Base-by-base conservation (phyloP, 2,797 vertebrate genomes). In the Rhinogobio ventralis region DNA sequence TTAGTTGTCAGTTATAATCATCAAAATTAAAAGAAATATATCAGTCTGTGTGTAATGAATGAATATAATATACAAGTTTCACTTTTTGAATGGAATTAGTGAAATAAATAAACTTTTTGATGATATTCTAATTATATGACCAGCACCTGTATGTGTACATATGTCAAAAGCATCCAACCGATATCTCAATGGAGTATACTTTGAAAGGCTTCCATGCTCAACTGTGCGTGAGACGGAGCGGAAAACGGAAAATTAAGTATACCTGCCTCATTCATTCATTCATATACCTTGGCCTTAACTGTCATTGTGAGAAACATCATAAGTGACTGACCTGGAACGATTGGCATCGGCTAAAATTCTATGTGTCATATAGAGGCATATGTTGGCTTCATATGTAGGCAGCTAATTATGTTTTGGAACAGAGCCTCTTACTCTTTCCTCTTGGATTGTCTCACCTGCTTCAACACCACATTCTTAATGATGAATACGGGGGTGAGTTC, bases 401-500 rank as follows among this genome's bases (percentile, higher is more conserved):
- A 42, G 36, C 39, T 45, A 33, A 39, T 3, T 39, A 62, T 30
- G 19, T 53, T 51, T 67, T 28, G 20, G n/a, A 57, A 51, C 53
- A 9, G 30, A 28, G 46, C 15, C 36, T 51, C 75, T 74, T 39
- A 82, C 5, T 55, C 42, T 23, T 75, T 7, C 1, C 0, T 36
- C n/a, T 5, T 15, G 9, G 20, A 66, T 45, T 14, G 23, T 36
- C 84, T 90, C 86, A 93, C 94, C 94, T 93, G 91, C 25, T 93
- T 91, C 14, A 91, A 75, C 74, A 89, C 86, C 36, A 91, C 86
- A 81, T 93, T 93, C 57, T 94, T 92, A 30, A 94, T 86, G 19
- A 93, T 87, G 85, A 91, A 93, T 79, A 92, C 67, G 13, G 92
- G 87, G 1, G 83, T 82, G 28, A 91, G 85, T 55, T 90, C 84